Conservation (phyloP, 2,888 invertebrate genomes). For the Cinara cedri region DNA sequence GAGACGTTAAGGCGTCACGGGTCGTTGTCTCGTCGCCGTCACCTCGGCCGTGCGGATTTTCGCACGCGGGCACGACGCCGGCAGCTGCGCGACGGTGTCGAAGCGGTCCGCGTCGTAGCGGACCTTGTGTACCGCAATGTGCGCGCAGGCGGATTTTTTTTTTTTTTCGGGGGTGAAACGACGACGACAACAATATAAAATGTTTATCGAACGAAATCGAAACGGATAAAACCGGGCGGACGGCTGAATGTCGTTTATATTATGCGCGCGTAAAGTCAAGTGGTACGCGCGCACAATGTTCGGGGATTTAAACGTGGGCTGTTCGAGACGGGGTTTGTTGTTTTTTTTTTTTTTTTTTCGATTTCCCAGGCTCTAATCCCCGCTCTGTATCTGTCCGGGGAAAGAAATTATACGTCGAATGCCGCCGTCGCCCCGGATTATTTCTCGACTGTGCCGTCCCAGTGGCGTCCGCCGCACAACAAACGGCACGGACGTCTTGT, state of each 20-base stretch:
- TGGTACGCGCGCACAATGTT: too few relatives aligned
- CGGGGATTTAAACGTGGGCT: too few relatives aligned
- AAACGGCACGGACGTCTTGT: too few relatives aligned
- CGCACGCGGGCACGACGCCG: neutral
- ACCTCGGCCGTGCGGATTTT: neutral
- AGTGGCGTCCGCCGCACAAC: too few relatives aligned
- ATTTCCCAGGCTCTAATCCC: neutral
- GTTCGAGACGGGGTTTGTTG: too few relatives aligned
- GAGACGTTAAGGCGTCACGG: constrained; percentile 29
- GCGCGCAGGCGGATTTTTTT: neutral
- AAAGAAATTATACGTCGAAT: neutral
- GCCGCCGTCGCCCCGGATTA: too few relatives aligned
- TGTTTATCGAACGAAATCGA: neutral
- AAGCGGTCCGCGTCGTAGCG: too few relatives aligned
- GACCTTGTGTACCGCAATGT: neutral
- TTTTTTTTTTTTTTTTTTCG: neutral
- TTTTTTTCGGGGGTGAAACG: constrained; percentile 1
- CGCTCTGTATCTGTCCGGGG: too few relatives aligned
- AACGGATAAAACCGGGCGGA: constrained; percentile 21
- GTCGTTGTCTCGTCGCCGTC: too few relatives aligned
- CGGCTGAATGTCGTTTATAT: neutral
- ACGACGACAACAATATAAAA: neutral
- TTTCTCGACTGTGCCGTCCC: too few relatives aligned
- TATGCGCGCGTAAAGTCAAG: too few relatives aligned
- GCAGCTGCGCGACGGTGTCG: constrained; percentile 34